These are phyloP conservation scores for Oscheius sp. DNA, from an alignment of 2,888 invertebrate genomes.

Conservation along the genomic window DNA sequence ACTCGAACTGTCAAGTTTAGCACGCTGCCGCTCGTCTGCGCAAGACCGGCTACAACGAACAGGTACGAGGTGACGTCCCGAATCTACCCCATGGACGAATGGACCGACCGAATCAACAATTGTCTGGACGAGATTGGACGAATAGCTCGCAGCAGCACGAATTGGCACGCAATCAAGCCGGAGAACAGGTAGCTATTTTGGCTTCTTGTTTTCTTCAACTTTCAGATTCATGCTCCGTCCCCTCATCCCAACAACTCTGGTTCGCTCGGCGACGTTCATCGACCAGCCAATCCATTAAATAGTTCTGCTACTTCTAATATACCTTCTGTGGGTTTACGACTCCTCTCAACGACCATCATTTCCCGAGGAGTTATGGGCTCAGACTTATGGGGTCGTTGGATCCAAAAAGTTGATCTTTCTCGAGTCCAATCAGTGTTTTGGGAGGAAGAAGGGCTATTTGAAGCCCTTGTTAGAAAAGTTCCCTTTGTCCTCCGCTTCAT, in stretches of 20 bases:
- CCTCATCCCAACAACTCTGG: slow-evolving; percentile 62
- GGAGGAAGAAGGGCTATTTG: not conserved
- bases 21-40: slow-evolving; percentile 70
- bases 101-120: slow-evolving; percentile 65
- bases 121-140: slow-evolving; percentile 68
- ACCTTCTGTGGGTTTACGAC: too few relatives aligned
- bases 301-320: slow-evolving; percentile 1
- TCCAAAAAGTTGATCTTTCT: too few relatives aligned
- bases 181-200: slow-evolving; percentile 54
- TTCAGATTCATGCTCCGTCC: slow-evolving; percentile 61
- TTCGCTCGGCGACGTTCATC: slow-evolving; percentile 63
- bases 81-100: slow-evolving; percentile 49
- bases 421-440: too few relatives aligned
- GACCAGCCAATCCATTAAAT: slow-evolving; percentile 62
- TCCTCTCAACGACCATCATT: too few relatives aligned
- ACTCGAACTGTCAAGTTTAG: slow-evolving; percentile 38
- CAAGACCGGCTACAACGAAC: slow-evolving; percentile 69
- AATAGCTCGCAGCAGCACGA: slow-evolving; percentile 58
- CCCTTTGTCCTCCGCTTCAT: not conserved
- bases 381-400: not conserved
- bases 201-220: not conserved
- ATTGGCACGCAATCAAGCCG: slow-evolving; percentile 60
- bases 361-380: too few relatives aligned
- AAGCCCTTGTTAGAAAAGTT: not conserved
- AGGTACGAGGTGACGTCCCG: slow-evolving; percentile 57